phyloP scores from a whole-genome alignment of 2,113 vertebrate genomes.

The Poeciliopsis turrubarensis region DNA sequence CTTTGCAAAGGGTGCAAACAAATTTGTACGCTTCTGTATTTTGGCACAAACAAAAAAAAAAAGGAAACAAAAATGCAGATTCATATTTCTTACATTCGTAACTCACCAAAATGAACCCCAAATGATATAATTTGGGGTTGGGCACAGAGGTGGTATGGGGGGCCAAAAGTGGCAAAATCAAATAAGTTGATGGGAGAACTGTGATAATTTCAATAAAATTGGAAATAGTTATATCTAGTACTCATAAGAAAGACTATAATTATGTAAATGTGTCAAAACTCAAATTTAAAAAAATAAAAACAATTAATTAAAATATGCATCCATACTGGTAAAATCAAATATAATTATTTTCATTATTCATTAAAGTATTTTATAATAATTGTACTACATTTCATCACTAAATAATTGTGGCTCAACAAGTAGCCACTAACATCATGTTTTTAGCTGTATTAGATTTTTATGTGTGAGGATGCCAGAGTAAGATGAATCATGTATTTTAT shows the following conservation, averaged over 20 bases:
- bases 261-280: neutral
- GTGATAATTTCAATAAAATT: neutral
- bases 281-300: neutral
- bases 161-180: neutral
- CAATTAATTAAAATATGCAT: too few species aligned
- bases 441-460: neutral
- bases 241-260: neutral
- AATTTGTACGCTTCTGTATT: neutral
- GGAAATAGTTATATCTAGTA: neutral
- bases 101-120: constrained; percentile 33
- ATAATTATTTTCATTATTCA: neutral
- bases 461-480: neutral
- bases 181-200: neutral
- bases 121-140: constrained; percentile 32
- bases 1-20: too few species aligned
- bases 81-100: neutral
- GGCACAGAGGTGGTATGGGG: neutral
- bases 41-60: constrained; percentile 16
- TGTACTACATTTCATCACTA: neutral
- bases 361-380: neutral
- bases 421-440: neutral
- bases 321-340: neutral
- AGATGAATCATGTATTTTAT: neutral
- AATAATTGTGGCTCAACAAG: neutral
- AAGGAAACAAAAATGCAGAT: constrained; percentile 17